Evolutionary conservation across 2,888 invertebrate species (phyloP), one percentile per base, ranked within the genome.

Genomic region (Phaonia tiefii): DNA sequence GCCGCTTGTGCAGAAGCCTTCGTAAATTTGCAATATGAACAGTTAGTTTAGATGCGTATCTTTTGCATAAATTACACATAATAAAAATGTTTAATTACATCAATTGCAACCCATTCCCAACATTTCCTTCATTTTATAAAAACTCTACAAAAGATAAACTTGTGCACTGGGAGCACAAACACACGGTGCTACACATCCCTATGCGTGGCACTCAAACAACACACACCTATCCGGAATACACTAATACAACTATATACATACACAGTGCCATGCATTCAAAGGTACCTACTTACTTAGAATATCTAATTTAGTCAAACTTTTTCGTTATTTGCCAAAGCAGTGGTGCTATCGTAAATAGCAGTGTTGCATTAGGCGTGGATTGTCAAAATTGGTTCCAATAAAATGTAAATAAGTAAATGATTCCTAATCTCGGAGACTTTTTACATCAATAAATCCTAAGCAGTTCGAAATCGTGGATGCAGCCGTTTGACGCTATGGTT

Each of bases 81-180:
- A 83, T 84, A 82, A 82, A 83, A 83, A 83, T 83, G 80, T 84
- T 83, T 85, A 85, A 84, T 85, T 84, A 85, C 82, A 83, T 84
- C 79, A 83, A 84, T 83, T 79, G 82, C 82, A 79, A 83, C 78
- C 74, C 69, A n/a, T 78, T 74, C 79, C 77, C 72, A 63, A 42
- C 60, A 65, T 72, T 71, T 46, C 76, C 67, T 51, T 51, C 70
- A 46, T 56, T 77, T 67, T 54, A 37, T 39, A 20, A 13, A 65
- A 77, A 73, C 67, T 63, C 54, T 22, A 20, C 8, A 17, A 58
- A 70, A 76, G 76, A 76, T 73, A 76, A 80, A 80, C 26, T 22
- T 31, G 51, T 15, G 46, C 46, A 66, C 1, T 66, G 26, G 15
- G 5, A 49, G 25, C 42, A 25, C 3, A n/a, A 44, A 44, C 22